Evolutionary conservation across 2,797 vertebrate genomes (phyloP).

Genomic region (Sciurus carolinensis): DNA sequence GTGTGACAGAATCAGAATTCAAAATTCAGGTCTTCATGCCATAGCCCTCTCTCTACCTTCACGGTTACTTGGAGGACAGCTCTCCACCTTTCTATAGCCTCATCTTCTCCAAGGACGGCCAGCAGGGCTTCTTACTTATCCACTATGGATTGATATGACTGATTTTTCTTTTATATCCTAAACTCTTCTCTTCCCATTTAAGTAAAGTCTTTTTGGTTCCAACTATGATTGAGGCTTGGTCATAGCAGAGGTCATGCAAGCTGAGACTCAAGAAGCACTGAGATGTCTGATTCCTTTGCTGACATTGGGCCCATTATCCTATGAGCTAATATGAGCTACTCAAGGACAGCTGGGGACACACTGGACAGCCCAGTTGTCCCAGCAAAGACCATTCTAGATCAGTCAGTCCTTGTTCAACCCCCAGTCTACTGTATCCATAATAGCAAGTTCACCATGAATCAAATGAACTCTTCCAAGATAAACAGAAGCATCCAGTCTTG

Average conservation of each 20-base stretch:
- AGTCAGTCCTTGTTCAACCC: neutral
- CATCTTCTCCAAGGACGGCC: neutral
- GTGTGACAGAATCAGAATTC: neutral
- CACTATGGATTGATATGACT: neutral
- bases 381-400: neutral
- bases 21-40: neutral
- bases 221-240: neutral
- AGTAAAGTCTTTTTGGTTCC: neutral
- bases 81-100: too few species aligned
- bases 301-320: too few species aligned
- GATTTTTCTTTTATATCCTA: neutral
- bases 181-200: neutral
- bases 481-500: neutral
- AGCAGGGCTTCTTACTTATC: neutral
- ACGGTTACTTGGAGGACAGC: too few species aligned
- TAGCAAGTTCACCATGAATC: neutral
- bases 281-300: neutral
- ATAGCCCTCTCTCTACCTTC: neutral
- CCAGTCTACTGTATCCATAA: neutral
- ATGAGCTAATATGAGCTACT: neutral
- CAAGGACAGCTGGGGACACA: neutral
- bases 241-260: neutral
- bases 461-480: neutral
- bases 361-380: neutral
- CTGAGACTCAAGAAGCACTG: neutral